Conservation (phyloP, 2,888 invertebrate genomes). For the Nephrotoma appendiculata region DNA sequence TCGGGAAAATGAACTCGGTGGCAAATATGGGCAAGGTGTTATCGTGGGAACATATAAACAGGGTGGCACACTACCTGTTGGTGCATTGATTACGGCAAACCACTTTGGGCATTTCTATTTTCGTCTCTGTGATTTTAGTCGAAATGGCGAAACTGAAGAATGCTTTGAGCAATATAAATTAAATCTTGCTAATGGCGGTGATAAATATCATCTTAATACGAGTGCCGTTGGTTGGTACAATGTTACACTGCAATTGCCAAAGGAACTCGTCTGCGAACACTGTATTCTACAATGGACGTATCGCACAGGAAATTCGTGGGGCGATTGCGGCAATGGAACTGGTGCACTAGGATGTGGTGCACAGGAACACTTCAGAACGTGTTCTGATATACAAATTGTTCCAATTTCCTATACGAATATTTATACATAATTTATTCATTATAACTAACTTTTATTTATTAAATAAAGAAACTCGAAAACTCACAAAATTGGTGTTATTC, state of each 20-base stretch:
- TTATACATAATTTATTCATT: background rate
- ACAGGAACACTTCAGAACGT: slow-evolving; percentile 38
- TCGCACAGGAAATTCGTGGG: slow-evolving; percentile 35
- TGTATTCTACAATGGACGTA: slow-evolving; percentile 43
- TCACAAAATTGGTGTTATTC: too few species aligned
- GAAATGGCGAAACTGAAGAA: slow-evolving; percentile 33
- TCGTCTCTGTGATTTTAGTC: slow-evolving; percentile 35
- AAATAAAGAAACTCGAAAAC: too few species aligned
- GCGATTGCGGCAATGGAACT: slow-evolving; percentile 28
- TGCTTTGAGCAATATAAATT: slow-evolving; percentile 35
- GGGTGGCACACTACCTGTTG: slow-evolving; percentile 22
- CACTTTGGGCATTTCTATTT: slow-evolving; percentile 36
- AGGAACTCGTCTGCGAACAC: slow-evolving; percentile 33
- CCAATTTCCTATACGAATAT: background rate
- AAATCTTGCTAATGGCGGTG: slow-evolving; percentile 21
- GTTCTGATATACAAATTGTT: slow-evolving; percentile 31
- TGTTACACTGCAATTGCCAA: slow-evolving; percentile 29
- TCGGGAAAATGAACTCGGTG: slow-evolving; percentile 38
- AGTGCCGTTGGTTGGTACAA: slow-evolving; percentile 19
- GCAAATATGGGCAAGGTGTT: slow-evolving; percentile 34
- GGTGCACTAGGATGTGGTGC: slow-evolving; percentile 33
- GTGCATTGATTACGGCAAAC: slow-evolving; percentile 32
- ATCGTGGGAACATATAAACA: slow-evolving; percentile 31
- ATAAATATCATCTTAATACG: slow-evolving; percentile 16
- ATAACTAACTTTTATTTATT: background rate